phyloP scores from a whole-genome alignment of 2,888 invertebrate genomes.

The Acheta domesticus region DNA sequence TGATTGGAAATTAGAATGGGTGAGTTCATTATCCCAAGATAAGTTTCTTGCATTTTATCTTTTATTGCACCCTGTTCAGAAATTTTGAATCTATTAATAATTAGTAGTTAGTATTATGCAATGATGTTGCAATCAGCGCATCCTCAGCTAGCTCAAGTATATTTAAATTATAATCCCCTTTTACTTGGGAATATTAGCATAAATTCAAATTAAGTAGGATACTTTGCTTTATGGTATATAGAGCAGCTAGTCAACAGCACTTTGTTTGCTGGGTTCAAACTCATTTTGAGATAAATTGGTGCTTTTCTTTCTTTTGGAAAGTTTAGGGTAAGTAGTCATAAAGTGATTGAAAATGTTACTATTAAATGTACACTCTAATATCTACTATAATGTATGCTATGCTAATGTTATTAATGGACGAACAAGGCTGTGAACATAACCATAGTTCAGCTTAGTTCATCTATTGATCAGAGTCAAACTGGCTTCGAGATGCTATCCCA shows the following conservation, averaged over 20 bases:
- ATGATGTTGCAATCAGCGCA: not conserved
- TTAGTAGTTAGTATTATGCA: not conserved
- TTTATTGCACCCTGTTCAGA: conserved; percentile 2
- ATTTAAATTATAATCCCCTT: conserved; percentile 3
- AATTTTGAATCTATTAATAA: not conserved
- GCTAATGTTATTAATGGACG: not conserved
- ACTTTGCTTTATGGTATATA: not conserved
- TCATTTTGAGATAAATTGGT: conserved; percentile 3
- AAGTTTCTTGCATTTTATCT: not conserved
- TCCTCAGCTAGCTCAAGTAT: not conserved
- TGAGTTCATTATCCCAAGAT: not conserved
- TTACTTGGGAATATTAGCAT: not conserved
- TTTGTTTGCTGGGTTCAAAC: conserved; percentile 4
- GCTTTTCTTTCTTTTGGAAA: conserved; percentile 7
- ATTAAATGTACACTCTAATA: not conserved
- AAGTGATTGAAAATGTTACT: not conserved
- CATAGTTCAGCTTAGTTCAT: conserved; percentile 18
- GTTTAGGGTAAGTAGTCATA: conserved; percentile 3
- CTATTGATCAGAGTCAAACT: not conserved
- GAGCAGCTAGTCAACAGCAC: conserved; percentile 11
- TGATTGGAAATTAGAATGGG: not conserved
- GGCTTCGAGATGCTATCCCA: not conserved
- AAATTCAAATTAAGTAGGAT: not conserved
- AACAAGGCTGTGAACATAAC: conserved; percentile 11
- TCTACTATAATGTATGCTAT: not conserved